Evolutionary conservation across 1,140 invertebrate species (phyloP).

Genomic region (Brachionus sp.): DNA sequence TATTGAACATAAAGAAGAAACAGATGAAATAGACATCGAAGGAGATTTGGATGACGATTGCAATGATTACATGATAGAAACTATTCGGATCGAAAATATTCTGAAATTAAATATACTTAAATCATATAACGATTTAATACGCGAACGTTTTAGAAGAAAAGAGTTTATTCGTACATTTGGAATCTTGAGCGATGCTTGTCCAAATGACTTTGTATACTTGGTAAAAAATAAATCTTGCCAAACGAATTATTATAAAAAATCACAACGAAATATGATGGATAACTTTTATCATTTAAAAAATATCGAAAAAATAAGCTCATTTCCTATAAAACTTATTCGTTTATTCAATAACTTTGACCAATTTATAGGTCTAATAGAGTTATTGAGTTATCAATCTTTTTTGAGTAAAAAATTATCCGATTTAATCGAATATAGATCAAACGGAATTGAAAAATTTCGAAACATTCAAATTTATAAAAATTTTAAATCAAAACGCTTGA

Average conservation of each 20-base stretch:
- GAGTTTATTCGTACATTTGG: neutral
- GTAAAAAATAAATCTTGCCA: neutral
- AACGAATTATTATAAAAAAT: neutral
- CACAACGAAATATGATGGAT: neutral
- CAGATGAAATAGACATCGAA: constrained; percentile 16
- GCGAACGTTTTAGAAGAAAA: neutral
- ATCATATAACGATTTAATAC: constrained; percentile 32
- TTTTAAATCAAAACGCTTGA: constrained; percentile 38
- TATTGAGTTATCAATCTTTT: neutral
- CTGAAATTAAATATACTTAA: constrained; percentile 11
- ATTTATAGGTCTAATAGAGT: neutral
- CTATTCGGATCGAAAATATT: neutral
- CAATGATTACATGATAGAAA: neutral
- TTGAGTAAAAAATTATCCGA: constrained; percentile 11
- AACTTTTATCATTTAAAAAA: constrained; percentile 27
- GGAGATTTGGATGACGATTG: neutral
- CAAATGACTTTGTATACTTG: neutral
- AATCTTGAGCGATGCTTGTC: neutral
- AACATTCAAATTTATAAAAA: constrained; percentile 33
- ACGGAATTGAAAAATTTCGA: neutral
- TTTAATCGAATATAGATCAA: neutral
- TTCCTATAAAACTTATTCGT: neutral
- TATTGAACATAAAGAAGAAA: neutral
- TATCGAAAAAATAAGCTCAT: neutral
- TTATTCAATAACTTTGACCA: neutral